These are phyloP conservation scores for Phataginus tetradactyla DNA, from an alignment of 2,797 vertebrate species.

Conservation along the genomic window DNA sequence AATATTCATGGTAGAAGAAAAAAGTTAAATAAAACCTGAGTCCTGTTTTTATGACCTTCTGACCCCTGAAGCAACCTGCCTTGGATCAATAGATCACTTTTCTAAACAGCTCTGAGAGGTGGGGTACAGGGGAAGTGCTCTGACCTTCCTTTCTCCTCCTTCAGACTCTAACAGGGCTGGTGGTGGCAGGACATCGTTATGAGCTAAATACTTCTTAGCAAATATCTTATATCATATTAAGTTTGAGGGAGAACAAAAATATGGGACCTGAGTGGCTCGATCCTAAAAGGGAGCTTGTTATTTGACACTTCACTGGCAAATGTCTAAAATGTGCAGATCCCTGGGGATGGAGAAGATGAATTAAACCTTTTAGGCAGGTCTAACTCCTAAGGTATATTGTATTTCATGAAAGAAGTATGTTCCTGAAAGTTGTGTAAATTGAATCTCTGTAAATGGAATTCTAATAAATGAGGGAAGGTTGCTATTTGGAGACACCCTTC, in stretches of 20 bases:
- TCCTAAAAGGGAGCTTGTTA: slow-evolving; percentile 32
- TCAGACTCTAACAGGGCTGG: neutral
- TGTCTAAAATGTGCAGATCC: slow-evolving; percentile 17
- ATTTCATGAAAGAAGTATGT: slow-evolving; percentile 50
- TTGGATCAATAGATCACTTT: neutral
- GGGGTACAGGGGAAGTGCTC: neutral
- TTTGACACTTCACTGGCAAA: slow-evolving; percentile 44
- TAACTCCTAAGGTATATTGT: neutral
- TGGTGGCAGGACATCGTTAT: neutral
- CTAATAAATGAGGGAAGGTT: slow-evolving; percentile 12
- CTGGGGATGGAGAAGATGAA: neutral
- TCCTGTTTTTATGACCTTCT: neutral
- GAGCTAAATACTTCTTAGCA: slow-evolving; percentile 15
- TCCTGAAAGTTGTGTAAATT: slow-evolving; percentile 51
- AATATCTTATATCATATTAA: neutral
- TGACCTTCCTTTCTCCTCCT: neutral
- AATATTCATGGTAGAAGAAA: neutral
- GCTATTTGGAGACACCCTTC: slow-evolving; percentile 31
- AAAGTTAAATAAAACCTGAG: neutral
- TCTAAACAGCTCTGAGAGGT: neutral
- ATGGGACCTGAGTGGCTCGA: neutral
- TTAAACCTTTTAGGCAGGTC: slow-evolving; percentile 2
- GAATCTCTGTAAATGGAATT: slow-evolving; percentile 49
- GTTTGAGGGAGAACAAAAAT: slow-evolving; percentile 31
- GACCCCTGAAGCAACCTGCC: neutral